phyloP scores from a whole-genome alignment of 2,113 vertebrate genomes.

The Percina caprodes region DNA sequence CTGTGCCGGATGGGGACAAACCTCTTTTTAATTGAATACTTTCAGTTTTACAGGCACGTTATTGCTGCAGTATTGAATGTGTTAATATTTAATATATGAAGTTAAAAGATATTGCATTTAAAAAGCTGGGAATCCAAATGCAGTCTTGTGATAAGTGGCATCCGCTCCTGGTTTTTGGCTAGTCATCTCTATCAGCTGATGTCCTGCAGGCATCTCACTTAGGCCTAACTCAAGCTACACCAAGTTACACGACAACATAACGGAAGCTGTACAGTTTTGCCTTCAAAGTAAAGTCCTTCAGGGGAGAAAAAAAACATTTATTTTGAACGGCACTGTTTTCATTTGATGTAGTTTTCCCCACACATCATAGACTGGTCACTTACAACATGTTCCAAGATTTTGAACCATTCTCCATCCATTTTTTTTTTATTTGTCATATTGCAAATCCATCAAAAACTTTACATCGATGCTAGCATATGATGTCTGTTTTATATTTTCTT shows the following conservation, averaged over 20 bases:
- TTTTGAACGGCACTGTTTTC: neutral
- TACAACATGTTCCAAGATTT: neutral
- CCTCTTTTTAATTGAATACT: neutral
- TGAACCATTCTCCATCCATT: neutral
- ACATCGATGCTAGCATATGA: neutral
- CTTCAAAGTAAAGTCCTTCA: constrained; percentile 34
- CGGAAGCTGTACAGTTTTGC: neutral
- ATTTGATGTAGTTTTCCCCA: neutral
- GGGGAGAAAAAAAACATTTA: neutral
- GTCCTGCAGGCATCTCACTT: neutral
- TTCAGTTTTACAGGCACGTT: neutral
- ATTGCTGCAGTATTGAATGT: neutral
- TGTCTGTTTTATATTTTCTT: neutral
- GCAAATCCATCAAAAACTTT: neutral
- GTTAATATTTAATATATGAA: neutral
- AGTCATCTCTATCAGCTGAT: constrained; percentile 58
- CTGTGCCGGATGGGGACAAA: neutral
- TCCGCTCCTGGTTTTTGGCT: constrained; percentile 48
- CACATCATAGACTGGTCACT: neutral
- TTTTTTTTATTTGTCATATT: neutral
- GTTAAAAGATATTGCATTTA: neutral
- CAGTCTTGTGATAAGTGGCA: constrained; percentile 60
- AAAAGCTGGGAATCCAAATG: neutral
- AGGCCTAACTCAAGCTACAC: neutral
- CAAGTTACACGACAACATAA: accelerated